Conservation (phyloP, 2,888 invertebrate genomes). For the Julus scanicus region DNA sequence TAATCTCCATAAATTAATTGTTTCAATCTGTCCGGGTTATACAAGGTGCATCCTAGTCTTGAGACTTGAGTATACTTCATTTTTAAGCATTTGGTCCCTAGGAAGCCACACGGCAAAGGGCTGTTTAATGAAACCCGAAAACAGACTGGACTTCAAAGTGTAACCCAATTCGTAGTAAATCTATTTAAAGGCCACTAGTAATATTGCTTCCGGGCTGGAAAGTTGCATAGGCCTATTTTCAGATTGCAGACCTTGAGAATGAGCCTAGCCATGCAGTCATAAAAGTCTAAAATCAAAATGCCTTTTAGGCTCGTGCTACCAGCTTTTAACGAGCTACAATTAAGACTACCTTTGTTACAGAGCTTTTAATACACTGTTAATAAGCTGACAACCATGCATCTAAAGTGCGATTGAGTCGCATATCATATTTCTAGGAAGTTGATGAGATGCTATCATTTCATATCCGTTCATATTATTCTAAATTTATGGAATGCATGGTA, state of each 20-base stretch:
- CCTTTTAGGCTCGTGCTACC: neutral
- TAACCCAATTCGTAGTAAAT: neutral
- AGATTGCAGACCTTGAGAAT: slow-evolving; percentile 10
- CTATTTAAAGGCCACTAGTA: slow-evolving; percentile 2
- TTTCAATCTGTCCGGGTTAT: neutral
- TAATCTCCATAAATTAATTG: neutral
- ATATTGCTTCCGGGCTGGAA: neutral
- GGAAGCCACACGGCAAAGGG: neutral
- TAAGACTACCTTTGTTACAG: neutral
- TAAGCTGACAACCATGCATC: too few species aligned
- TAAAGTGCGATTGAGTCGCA: neutral
- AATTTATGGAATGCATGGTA: too few species aligned
- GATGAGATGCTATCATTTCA: neutral
- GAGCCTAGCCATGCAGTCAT: neutral
- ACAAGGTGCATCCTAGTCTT: neutral
- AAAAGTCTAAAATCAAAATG: neutral
- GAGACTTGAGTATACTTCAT: too few species aligned
- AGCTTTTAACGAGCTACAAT: neutral
- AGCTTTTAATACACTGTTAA: neutral
- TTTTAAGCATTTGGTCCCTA: neutral
- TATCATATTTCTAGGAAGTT: neutral
- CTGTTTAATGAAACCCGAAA: neutral
- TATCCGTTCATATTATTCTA: too few species aligned
- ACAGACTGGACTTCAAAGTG: neutral
- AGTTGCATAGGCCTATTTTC: neutral